Evolutionary conservation across 2,888 invertebrate species (phyloP).

Genomic region (Sesamia inferens): DNA sequence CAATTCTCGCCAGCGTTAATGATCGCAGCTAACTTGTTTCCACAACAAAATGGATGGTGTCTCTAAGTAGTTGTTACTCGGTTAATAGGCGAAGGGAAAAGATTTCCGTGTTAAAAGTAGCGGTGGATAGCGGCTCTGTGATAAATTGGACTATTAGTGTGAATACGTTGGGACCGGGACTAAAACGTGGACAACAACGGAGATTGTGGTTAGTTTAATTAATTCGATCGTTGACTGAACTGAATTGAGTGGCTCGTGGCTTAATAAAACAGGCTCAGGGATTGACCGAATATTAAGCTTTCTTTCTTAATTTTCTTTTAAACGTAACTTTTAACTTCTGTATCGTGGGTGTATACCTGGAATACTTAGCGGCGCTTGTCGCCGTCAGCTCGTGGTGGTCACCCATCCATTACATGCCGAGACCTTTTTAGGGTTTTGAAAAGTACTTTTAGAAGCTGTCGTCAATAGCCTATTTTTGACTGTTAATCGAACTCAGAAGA

Average conservation of each 20-base stretch:
- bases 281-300: too few relatives aligned
- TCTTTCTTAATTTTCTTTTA: too few relatives aligned
- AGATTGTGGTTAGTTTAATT: slow-evolving; percentile 19
- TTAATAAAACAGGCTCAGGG: background rate
- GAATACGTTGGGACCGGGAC: slow-evolving; percentile 32
- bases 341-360: too few relatives aligned
- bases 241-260: background rate
- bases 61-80: slow-evolving; percentile 53
- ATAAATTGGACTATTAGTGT: slow-evolving; percentile 64
- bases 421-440: background rate
- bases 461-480: background rate
- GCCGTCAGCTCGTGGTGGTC: background rate
- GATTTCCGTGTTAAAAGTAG: slow-evolving; percentile 49
- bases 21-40: slow-evolving; percentile 64
- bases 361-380: background rate
- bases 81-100: slow-evolving; percentile 54
- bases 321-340: too few relatives aligned
- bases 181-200: slow-evolving; percentile 18
- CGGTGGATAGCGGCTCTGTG: slow-evolving; percentile 43
- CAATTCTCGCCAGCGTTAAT: slow-evolving; percentile 62
- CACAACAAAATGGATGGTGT: slow-evolving; percentile 63
- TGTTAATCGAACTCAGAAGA: background rate
- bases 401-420: background rate
- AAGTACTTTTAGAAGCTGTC: background rate
- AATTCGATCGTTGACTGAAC: slow-evolving; percentile 6